Percentiles rank a stretch among this genome's conserved stretches.
These are phyloP conservation scores for Eueremaeus valkanovi DNA, from an alignment of 2,888 invertebrate species.

Conservation along the genomic window DNA sequence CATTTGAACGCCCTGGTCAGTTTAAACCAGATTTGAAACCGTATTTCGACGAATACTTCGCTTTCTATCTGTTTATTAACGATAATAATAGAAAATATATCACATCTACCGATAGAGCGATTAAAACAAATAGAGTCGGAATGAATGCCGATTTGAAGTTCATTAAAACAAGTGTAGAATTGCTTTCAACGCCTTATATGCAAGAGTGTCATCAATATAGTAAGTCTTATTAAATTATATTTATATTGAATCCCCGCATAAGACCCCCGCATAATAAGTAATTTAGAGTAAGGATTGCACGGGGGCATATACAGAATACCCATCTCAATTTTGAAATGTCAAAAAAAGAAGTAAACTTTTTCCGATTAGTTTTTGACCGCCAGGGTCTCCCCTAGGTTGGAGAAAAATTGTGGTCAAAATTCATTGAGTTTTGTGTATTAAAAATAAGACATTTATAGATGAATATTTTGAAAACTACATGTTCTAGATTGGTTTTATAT, in stretches of 20 bases:
- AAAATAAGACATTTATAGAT: no score
- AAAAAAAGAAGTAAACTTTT: no score
- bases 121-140: not conserved
- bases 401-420: no score
- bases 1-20: not conserved
- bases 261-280: not conserved
- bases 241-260: no score
- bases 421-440: no score
- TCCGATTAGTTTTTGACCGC: no score
- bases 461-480: no score
- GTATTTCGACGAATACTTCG: not conserved
- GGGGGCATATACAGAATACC: no score
- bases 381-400: no score
- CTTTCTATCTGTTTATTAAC: not conserved
- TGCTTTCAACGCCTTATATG: not conserved
- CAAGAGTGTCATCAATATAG: not conserved
- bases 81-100: not conserved
- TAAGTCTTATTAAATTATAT: not conserved
- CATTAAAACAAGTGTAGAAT: not conserved
- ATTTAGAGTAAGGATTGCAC: not conserved
- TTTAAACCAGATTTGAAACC: not conserved
- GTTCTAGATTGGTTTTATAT: no score
- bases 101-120: no score
- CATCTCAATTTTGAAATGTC: no score
- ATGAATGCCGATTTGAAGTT: not conserved